phyloP scores from a whole-genome alignment of 2,797 vertebrate species.

The Limnodromus scolopaceus region DNA sequence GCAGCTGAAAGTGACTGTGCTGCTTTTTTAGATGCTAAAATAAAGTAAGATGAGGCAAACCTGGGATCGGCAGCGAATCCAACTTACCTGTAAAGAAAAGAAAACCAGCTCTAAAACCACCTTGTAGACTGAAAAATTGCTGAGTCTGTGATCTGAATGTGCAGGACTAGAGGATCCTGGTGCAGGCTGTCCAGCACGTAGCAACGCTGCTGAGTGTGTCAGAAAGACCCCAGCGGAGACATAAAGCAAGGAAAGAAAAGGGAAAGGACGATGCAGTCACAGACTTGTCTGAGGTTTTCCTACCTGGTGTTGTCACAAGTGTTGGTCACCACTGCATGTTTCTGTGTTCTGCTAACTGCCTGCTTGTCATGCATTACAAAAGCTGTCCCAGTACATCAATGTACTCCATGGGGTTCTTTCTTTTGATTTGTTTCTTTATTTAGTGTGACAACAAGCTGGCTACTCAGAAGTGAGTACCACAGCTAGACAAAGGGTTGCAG shows the following conservation, averaged over 20 bases:
- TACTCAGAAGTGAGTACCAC: background rate
- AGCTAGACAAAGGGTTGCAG: background rate
- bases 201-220: background rate
- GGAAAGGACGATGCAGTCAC: background rate
- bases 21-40: background rate
- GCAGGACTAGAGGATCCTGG: background rate
- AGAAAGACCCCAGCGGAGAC: background rate
- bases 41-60: conserved; percentile 8
- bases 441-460: background rate
- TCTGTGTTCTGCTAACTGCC: background rate
- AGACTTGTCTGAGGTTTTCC: background rate
- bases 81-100: conserved; percentile 18
- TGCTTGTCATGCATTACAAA: background rate
- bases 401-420: background rate
- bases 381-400: background rate
- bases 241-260: background rate
- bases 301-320: background rate
- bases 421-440: background rate
- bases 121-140: background rate
- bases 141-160: background rate
- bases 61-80: background rate
- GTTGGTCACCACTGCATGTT: background rate
- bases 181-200: background rate
- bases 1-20: background rate
- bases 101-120: background rate